phyloP scores from a whole-genome alignment of 2,888 invertebrate genomes.

The Stictocephala bisonia region DNA sequence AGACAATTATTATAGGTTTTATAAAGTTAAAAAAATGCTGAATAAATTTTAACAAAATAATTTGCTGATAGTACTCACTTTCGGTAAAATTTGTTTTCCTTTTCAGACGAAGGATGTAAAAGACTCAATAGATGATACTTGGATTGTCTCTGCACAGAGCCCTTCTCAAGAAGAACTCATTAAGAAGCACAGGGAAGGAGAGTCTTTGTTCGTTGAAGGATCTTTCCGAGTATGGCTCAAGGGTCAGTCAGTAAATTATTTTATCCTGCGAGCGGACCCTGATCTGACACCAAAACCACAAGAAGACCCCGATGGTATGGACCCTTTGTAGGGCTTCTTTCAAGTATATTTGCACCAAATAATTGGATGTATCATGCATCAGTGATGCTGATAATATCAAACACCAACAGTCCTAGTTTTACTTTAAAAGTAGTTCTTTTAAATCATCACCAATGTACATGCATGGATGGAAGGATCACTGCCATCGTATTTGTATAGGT shows the following conservation, averaged over 20 bases:
- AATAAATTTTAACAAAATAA: too few relatives aligned
- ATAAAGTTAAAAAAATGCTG: too few relatives aligned
- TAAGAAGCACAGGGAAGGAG: conserved; percentile 69
- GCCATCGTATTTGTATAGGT: too few relatives aligned
- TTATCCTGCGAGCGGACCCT: conserved; percentile 80
- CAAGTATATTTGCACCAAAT: neutral
- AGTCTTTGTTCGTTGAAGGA: conserved; percentile 85
- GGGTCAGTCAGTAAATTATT: conserved; percentile 82
- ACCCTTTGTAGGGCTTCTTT: neutral
- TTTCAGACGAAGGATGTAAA: conserved; percentile 75
- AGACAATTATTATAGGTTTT: too few relatives aligned
- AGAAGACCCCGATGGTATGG: conserved; percentile 75
- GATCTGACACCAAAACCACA: conserved; percentile 65
- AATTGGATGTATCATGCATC: too few relatives aligned
- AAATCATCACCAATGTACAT: too few relatives aligned
- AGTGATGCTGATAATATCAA: too few relatives aligned
- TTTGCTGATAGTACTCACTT: neutral
- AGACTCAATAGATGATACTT: conserved; percentile 86
- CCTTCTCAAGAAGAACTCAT: conserved; percentile 78
- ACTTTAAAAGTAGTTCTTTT: too few relatives aligned
- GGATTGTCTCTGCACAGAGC: conserved; percentile 92
- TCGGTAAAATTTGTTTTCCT: conserved; percentile 21
- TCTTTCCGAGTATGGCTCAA: conserved; percentile 84
- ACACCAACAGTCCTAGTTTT: too few relatives aligned
- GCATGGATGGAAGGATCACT: too few relatives aligned